Evolutionary conservation across 2,888 invertebrate species (phyloP), one percentile per base, ranked within the genome.

Genomic region (Acrobasis suavella): DNA sequence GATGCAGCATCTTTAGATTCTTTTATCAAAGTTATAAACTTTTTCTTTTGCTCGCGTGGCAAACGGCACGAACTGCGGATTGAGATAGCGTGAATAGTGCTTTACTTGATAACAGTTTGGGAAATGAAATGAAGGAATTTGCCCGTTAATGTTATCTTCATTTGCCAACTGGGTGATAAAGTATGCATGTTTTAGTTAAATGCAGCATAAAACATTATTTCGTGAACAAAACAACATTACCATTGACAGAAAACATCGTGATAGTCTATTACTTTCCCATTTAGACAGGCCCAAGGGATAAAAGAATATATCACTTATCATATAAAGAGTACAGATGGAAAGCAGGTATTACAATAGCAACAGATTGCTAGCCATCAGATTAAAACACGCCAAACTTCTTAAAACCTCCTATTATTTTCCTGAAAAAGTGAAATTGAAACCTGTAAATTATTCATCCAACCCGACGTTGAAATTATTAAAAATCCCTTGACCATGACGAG

Each of bases 401-500:
- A 5, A 15, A 38, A 37, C 38, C 39, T 51, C 38, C 32, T 49
- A 58, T 58, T 58, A 49, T 51, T 51, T 42, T 39, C 22, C 2
- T 14, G 12, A 38, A 42, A 51, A 38, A 59, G 38, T 59, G 22
- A 56, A 56, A 37, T 60, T 39, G 39, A 52, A 52, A 60, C 42
- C 39, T 17, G 50, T 58, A 61, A 62, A 62, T 66, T 64, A 66
- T 66, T 64, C 65, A 65, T 62, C 46, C 46, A 50, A 50, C 63
- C 56, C 60, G 60, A 51, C 62, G 66, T 63, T 62, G 39, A 55
- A 62, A 66, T 64, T 65, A 76, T 75, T 73, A 68, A 69, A 65
- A 65, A 65, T 67, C 64, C 65, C 58, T 64, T 63, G 62, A 50
- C 62, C 62, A 58, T 65, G 63, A 58, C 59, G 64, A 15, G 32